phyloP scores from a whole-genome alignment of 1,140 invertebrate genomes.

The Drosophila auraria region DNA sequence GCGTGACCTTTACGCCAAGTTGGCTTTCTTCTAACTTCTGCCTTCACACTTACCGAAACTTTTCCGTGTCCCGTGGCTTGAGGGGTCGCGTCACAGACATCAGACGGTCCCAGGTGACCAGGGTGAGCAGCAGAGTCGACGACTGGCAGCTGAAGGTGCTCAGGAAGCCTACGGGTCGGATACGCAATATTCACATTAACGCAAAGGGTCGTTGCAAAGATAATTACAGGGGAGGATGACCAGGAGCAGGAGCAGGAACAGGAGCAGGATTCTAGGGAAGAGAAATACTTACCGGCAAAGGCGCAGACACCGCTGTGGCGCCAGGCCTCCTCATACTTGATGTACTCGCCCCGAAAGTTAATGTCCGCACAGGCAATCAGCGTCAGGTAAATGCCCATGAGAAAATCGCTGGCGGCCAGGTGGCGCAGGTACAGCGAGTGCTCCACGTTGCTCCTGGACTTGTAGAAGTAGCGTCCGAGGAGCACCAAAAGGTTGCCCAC shows the following conservation, averaged over 20 bases:
- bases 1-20: constrained; percentile 3
- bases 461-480: constrained; percentile 86
- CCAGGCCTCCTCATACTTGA: constrained; percentile 87
- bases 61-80: constrained; percentile 76
- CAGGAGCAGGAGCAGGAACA: neutral
- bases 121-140: constrained; percentile 88
- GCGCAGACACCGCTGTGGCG: constrained; percentile 87
- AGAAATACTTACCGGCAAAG: constrained; percentile 84
- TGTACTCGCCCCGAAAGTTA: constrained; percentile 87
- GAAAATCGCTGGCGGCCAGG: constrained; percentile 88
- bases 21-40: neutral
- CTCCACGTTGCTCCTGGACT: constrained; percentile 86
- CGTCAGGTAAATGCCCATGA: constrained; percentile 90
- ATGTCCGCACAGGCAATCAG: constrained; percentile 88
- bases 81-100: constrained; percentile 88
- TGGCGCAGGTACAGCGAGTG: constrained; percentile 88
- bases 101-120: constrained; percentile 88
- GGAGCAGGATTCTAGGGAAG: neutral
- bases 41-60: constrained; percentile 54
- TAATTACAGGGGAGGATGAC: neutral
- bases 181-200: constrained; percentile 23
- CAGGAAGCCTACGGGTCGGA: constrained; percentile 86
- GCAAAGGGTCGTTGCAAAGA: neutral
- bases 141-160: constrained; percentile 89
- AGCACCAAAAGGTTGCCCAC: constrained; percentile 89